phyloP scores from a whole-genome alignment of 2,113 vertebrate species.

The human (Homo sapiens) region DNA sequence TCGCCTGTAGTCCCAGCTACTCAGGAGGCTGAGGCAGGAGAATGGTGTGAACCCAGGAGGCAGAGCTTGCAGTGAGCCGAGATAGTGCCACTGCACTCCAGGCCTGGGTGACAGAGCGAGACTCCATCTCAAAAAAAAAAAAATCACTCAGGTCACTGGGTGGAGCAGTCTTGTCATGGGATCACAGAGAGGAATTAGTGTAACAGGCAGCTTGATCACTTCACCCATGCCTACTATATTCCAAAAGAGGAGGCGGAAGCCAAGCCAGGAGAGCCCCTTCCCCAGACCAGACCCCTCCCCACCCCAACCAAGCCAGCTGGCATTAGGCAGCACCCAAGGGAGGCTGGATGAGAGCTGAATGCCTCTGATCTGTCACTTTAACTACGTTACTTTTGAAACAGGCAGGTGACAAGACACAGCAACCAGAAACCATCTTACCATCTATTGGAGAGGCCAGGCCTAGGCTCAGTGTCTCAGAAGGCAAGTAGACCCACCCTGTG shows the following conservation, averaged over 20 bases:
- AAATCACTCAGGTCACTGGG: neutral
- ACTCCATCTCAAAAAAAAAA: no score
- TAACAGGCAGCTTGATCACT: neutral
- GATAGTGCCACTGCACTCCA: no score
- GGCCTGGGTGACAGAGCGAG: no score
- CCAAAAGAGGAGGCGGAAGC: neutral
- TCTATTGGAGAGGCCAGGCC: no score
- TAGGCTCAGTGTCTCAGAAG: neutral
- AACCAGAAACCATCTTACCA: neutral
- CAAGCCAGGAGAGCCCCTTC: neutral
- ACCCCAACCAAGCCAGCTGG: no score
- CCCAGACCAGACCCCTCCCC: neutral
- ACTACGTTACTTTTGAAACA: neutral
- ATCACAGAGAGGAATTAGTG: neutral
- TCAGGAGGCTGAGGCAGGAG: no score
- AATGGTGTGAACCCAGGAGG: no score
- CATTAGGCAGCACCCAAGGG: neutral
- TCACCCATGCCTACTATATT: neutral
- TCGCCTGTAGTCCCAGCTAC: no score
- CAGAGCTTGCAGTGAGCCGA: no score
- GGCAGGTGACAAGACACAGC: neutral
- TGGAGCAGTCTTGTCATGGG: neutral
- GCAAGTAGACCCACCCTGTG: accelerated
- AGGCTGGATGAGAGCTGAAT: neutral
- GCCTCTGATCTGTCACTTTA: neutral